Percentiles rank a stretch among this genome's conserved stretches.
These are phyloP conservation scores for Amiota communis DNA, from an alignment of 2,888 invertebrate species.

Conservation along the genomic window DNA sequence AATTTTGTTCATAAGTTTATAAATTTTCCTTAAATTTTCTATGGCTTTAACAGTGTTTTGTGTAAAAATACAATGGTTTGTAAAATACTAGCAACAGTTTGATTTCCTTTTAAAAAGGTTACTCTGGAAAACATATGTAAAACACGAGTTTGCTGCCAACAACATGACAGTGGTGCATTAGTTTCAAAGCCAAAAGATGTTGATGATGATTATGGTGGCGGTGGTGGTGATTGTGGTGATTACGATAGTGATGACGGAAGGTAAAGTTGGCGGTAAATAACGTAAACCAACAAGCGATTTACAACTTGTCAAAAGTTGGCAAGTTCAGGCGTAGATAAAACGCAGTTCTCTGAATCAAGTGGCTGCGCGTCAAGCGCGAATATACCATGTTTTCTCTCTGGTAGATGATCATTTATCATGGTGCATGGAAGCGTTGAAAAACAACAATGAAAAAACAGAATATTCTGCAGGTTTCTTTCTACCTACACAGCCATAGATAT, in stretches of 20 bases:
- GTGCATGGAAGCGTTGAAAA: neutral
- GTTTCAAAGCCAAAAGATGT: neutral
- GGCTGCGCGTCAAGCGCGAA: neutral
- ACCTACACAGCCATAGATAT: too few relatives aligned
- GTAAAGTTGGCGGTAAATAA: neutral
- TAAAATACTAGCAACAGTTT: too few relatives aligned
- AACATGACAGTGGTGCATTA: slow-evolving; percentile 15
- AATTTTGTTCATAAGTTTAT: neutral
- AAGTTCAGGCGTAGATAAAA: slow-evolving; percentile 19
- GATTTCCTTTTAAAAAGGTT: too few relatives aligned
- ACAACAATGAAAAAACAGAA: too few relatives aligned
- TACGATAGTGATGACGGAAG: neutral
- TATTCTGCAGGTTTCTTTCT: too few relatives aligned
- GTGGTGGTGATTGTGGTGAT: neutral
- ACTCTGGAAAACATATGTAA: neutral
- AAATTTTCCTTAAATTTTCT: neutral
- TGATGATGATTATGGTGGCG: neutral
- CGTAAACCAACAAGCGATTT: slow-evolving; percentile 45
- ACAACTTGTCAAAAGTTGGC: slow-evolving; percentile 63
- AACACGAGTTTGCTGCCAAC: neutral
- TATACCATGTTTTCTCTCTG: too few relatives aligned
- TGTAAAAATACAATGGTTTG: neutral
- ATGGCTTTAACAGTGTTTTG: neutral
- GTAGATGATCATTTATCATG: slow-evolving; percentile 36
- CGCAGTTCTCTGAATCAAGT: slow-evolving; percentile 1